These are phyloP conservation scores for Tretioscincus oriximinensis DNA, from an alignment of 2,113 vertebrate species.

Conservation along the genomic window DNA sequence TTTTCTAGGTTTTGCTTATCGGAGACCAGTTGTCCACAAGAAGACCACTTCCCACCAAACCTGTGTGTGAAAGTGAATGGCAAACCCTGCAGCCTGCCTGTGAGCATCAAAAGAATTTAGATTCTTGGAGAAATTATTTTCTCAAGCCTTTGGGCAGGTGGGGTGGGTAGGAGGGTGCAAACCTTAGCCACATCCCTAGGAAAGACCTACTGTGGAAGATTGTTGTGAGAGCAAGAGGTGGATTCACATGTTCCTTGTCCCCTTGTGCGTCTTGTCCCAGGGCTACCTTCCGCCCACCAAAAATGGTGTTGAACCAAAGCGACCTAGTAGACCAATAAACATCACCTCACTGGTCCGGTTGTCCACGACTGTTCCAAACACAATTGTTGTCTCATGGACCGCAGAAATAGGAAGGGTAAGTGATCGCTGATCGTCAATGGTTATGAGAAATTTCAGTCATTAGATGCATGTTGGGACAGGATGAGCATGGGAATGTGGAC, in stretches of 20 bases:
- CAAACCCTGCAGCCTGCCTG: slow-evolving; percentile 97
- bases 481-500: neutral
- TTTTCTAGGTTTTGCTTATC: slow-evolving; percentile 95
- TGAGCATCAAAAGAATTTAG: slow-evolving; percentile 73
- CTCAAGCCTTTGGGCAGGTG: no score
- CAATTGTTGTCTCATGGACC: slow-evolving; percentile 97
- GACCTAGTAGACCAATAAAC: slow-evolving; percentile 98
- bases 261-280: slow-evolving; percentile 65
- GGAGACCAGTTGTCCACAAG: slow-evolving; percentile 99
- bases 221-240: no score
- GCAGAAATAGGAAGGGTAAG: slow-evolving; percentile 95
- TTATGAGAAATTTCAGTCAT: no score
- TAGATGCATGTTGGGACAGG: neutral
- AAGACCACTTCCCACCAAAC: slow-evolving; percentile 98
- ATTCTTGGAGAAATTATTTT: no score
- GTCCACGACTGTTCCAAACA: slow-evolving; percentile 96
- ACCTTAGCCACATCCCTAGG: no score
- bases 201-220: neutral
- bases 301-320: slow-evolving; percentile 99
- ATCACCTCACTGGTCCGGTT: slow-evolving; percentile 97
- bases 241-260: neutral
- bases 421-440: neutral
- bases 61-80: slow-evolving; percentile 98
- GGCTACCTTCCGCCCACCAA: slow-evolving; percentile 99
- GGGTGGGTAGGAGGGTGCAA: no score